A percentile compares a stretch with the other conserved stretches of the same genome.
phyloP scores from a whole-genome alignment of 2,888 invertebrate species.

The Lysandra bellargus region DNA sequence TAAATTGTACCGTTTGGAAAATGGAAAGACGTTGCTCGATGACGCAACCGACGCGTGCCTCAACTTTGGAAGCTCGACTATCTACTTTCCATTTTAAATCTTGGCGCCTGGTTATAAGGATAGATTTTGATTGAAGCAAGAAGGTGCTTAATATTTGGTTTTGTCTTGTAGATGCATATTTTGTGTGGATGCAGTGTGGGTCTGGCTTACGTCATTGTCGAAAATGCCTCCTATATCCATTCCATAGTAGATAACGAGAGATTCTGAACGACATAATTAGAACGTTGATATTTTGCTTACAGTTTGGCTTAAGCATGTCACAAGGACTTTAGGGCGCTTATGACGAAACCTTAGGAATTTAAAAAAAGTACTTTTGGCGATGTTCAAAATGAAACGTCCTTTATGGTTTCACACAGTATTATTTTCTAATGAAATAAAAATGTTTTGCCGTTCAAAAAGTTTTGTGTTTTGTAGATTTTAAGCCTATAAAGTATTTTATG shows the following conservation, averaged over 20 bases:
- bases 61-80: conserved; percentile 47
- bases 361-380: background rate
- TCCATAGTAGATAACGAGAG: conserved; percentile 42
- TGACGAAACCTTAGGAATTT: background rate
- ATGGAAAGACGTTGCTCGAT: conserved; percentile 53
- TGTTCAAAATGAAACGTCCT: too few species aligned
- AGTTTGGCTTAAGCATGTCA: conserved; percentile 35
- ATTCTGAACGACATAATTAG: conserved; percentile 47
- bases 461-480: background rate
- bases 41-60: conserved; percentile 74
- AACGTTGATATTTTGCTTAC: conserved; percentile 35
- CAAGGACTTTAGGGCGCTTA: conserved; percentile 27
- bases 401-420: too few species aligned
- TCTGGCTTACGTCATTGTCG: conserved; percentile 58
- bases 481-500: background rate
- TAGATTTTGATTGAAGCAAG: conserved; percentile 35
- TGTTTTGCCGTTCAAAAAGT: background rate
- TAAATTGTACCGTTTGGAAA: conserved; percentile 54
- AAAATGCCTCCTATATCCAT: conserved; percentile 35
- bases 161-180: conserved; percentile 31
- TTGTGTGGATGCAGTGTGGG: conserved; percentile 53
- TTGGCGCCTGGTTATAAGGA: conserved; percentile 43
- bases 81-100: conserved; percentile 47
- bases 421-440: too few species aligned
- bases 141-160: conserved; percentile 29